Evolutionary conservation across 2,888 invertebrate genomes (phyloP), one percentile per base, ranked within the genome.

Genomic region (Mimachlamys varia): DNA sequence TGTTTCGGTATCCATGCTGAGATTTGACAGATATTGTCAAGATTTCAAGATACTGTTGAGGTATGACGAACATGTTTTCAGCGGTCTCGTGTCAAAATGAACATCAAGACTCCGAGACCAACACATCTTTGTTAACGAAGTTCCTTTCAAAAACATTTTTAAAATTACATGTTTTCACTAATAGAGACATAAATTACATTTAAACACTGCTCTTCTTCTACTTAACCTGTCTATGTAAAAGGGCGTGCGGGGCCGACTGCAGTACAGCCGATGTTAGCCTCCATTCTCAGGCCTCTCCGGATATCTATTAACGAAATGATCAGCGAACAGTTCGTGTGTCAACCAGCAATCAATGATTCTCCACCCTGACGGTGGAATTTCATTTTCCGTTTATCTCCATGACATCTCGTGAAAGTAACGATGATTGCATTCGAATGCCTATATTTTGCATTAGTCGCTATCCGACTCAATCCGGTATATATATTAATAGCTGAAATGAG

Each of bases 301-400:
- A 76, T 76, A 33, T 76, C 27, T 76, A 76, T 76, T 76, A 76
- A 33, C 33, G 76, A 76, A 76, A 76, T 33, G 76, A 76, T 76
- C 76, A 76, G 33, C 2, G 76, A 76, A 19, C 33, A 33, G 27
- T 33, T 33, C 33, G 12, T 76, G 13, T 76, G 76, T 33, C 76
- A 33, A 27, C 17, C 33, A 27, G 10, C 27, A 19, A 27, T 76
- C 76, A 76, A 76, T 76, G 33, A 76, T 33, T 33, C 17, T 4
- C 76, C 76, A 33, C 27, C 33, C 76, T 76, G 76, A 33, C 76
- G 33, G 76, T 33, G 76, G 27, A 76, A 22, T 27, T 76, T 33
- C 27, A 33, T 76, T 76, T 76, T 27, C 27, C 76, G 76, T 76
- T 27, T 76, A 76, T 76, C 76, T 27, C 76, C 33, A 76, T 76